These are phyloP conservation scores for Cephus nigrinus DNA, from an alignment of 2,888 invertebrate species.

Conservation along the genomic window DNA sequence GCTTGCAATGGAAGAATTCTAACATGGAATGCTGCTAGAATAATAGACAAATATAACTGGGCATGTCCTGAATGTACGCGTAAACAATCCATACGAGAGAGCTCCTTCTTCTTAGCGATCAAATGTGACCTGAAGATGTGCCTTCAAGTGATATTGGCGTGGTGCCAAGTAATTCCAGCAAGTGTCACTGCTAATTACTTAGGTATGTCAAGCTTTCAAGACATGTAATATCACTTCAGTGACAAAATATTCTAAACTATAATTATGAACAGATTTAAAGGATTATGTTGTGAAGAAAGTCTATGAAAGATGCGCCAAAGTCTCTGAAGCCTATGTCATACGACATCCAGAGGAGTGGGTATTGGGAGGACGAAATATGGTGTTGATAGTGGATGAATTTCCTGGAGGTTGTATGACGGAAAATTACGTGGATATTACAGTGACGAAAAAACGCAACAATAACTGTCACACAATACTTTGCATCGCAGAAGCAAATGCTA, in stretches of 20 bases:
- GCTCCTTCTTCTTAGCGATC: conserved; percentile 73
- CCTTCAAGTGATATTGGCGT: conserved; percentile 73
- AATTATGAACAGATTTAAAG: conserved; percentile 68
- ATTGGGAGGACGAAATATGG: conserved; percentile 72
- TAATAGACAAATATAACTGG: conserved; percentile 69
- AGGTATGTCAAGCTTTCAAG: conserved; percentile 60
- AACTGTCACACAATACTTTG: conserved; percentile 74
- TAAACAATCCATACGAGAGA: conserved; percentile 67
- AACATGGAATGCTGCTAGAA: conserved; percentile 67
- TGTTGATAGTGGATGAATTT: conserved; percentile 76
- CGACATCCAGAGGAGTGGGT: conserved; percentile 67
- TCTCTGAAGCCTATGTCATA: conserved; percentile 67
- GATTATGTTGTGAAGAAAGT: conserved; percentile 70
- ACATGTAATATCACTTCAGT: neutral
- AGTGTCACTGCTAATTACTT: conserved; percentile 69
- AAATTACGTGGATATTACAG: conserved; percentile 67
- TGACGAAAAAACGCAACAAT: conserved; percentile 67
- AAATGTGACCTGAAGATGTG: conserved; percentile 74
- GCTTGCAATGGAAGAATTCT: conserved; percentile 65
- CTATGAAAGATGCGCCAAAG: conserved; percentile 71
- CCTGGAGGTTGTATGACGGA: conserved; percentile 73
- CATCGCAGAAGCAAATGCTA: conserved; percentile 71
- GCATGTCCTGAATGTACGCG: conserved; percentile 66
- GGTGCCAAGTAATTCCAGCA: conserved; percentile 74
- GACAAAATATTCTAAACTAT: neutral